These are phyloP conservation scores for Megalopta genalis DNA, from an alignment of 1,140 invertebrate genomes.

Conservation along the genomic window DNA sequence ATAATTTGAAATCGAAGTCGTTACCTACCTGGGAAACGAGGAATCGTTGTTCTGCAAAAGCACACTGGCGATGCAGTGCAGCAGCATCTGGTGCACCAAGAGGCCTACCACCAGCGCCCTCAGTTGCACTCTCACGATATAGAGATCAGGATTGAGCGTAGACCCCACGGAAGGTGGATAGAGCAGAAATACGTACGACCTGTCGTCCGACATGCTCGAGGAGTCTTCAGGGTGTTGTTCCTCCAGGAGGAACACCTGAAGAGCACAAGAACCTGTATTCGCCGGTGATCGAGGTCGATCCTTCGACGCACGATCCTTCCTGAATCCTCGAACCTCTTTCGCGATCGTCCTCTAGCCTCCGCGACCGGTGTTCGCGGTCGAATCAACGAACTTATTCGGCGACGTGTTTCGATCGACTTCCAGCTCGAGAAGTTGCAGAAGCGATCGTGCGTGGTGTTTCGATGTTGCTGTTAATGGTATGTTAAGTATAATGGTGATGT, in stretches of 20 bases:
- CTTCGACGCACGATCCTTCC: constrained; percentile 31
- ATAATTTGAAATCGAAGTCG: too few species aligned
- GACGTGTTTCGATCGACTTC: background rate
- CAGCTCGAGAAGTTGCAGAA: constrained; percentile 26
- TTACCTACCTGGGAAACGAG: constrained; percentile 80
- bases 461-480: constrained; percentile 14
- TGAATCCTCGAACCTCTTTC: constrained; percentile 23
- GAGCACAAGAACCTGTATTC: constrained; percentile 6
- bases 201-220: constrained; percentile 82
- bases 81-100: constrained; percentile 93
- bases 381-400: background rate
- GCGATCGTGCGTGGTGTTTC: constrained; percentile 31
- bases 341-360: background rate
- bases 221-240: constrained; percentile 80
- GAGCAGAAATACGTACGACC: constrained; percentile 94
- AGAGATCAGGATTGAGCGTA: constrained; percentile 88
- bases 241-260: constrained; percentile 85
- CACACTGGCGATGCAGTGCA: constrained; percentile 93
- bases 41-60: constrained; percentile 85
- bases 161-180: constrained; percentile 89
- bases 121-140: constrained; percentile 91
- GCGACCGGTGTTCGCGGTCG: too few species aligned
- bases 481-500: background rate
- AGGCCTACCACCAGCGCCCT: constrained; percentile 92
- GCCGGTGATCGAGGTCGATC: background rate